Conservation (phyloP, 2,113 vertebrate genomes). For the Chroicocephalus ridibundus region DNA sequence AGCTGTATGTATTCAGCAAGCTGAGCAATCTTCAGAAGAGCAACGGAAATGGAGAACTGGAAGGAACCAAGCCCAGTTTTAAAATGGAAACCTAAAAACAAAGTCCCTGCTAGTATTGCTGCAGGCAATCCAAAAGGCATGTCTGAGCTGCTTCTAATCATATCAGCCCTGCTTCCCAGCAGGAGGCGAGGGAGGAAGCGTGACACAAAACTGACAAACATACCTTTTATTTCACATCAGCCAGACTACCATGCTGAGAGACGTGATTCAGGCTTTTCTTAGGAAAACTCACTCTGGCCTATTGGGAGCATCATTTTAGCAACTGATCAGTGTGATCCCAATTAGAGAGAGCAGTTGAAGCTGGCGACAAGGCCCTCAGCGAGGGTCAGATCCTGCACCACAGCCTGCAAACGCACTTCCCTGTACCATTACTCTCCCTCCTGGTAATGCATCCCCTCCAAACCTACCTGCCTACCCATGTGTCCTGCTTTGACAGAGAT, state of each 20-base stretch:
- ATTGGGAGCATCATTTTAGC: neutral
- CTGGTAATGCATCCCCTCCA: neutral
- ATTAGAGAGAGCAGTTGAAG: neutral
- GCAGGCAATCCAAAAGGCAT: slow-evolving; percentile 42
- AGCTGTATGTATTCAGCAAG: neutral
- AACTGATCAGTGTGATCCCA: neutral
- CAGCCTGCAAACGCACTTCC: neutral
- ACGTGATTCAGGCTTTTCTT: neutral
- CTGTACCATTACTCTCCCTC: neutral
- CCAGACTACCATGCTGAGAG: slow-evolving; percentile 39
- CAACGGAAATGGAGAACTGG: neutral
- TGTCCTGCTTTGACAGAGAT: rapidly evolving
- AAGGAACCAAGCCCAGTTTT: slow-evolving; percentile 4
- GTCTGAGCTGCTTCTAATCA: slow-evolving; percentile 54
- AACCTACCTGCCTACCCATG: rapidly evolving
- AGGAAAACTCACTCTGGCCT: neutral
- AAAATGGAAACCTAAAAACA: slow-evolving; percentile 24
- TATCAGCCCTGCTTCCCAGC: slow-evolving; percentile 34
- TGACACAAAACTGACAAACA: slow-evolving; percentile 55
- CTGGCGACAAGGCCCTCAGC: rapidly evolving
- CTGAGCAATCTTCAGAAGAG: neutral
- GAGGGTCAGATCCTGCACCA: neutral
- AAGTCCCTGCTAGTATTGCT: slow-evolving; percentile 36
- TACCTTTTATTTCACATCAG: slow-evolving; percentile 45
- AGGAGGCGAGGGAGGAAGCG: slow-evolving; percentile 19